Evolutionary conservation across 2,797 vertebrate species (phyloP).

Genomic region (Notamacropus eugenii): DNA sequence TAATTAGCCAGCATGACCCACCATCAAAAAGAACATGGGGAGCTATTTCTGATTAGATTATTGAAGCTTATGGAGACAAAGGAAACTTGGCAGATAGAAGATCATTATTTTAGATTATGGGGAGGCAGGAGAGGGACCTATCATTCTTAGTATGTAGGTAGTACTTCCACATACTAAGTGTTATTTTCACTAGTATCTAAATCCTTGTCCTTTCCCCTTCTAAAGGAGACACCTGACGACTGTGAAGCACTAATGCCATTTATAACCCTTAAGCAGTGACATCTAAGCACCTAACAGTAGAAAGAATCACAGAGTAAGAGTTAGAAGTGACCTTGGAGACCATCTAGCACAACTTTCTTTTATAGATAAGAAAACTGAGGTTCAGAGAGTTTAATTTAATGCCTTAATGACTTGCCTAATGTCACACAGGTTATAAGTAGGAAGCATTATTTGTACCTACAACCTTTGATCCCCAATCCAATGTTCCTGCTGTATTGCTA

Average conservation of each 20-base stretch:
- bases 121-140: neutral
- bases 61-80: neutral
- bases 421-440: neutral
- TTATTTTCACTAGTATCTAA: neutral
- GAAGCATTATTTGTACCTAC: neutral
- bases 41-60: neutral
- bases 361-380: neutral
- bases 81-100: neutral
- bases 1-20: slow-evolving; percentile 5
- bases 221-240: neutral
- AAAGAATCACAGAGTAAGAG: neutral
- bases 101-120: neutral
- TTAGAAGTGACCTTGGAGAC: neutral
- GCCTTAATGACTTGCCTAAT: neutral
- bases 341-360: neutral
- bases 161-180: neutral
- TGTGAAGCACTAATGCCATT: neutral
- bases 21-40: neutral
- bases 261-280: neutral
- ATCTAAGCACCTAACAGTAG: neutral
- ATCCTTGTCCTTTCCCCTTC: neutral
- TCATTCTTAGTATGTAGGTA: neutral
- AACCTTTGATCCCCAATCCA: neutral
- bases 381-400: neutral
- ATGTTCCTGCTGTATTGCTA: neutral